phyloP scores from a whole-genome alignment of 2,797 vertebrate species.

The Sphenodon punctatus region DNA sequence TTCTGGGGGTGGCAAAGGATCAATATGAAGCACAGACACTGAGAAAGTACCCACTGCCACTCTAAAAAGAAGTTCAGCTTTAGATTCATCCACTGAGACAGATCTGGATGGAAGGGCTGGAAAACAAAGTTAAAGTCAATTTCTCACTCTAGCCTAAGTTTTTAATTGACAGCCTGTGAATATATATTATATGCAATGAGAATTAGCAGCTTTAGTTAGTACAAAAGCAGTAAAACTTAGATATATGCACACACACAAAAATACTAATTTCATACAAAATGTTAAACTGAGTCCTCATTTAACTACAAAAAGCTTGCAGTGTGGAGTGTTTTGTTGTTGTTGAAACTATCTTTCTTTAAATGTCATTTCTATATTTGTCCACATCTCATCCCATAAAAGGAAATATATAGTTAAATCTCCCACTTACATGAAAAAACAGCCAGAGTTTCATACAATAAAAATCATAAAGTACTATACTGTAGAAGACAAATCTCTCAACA shows the following conservation, averaged over 20 bases:
- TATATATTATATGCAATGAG: not conserved
- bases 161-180: slow-evolving; percentile 33
- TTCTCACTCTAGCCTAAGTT: slow-evolving; percentile 1
- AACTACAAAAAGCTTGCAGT: not conserved
- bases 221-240: not conserved
- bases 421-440: not conserved
- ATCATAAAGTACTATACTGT: not conserved
- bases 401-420: not conserved
- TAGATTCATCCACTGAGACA: slow-evolving; percentile 90
- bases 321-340: not conserved
- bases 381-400: not conserved
- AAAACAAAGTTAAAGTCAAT: slow-evolving; percentile 64
- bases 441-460: not conserved
- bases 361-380: not conserved
- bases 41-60: slow-evolving; percentile 87
- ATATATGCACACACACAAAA: not conserved
- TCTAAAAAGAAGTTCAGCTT: slow-evolving; percentile 91
- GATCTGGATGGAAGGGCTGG: slow-evolving; percentile 91
- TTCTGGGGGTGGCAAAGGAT: slow-evolving; percentile 92
- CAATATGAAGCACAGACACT: slow-evolving; percentile 94
- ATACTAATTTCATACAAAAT: not conserved
- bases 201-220: not conserved
- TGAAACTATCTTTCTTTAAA: not conserved
- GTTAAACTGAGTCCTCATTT: not conserved
- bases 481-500: too few species aligned